Percentiles rank a stretch among this genome's conserved stretches.
Evolutionary conservation across 2,113 vertebrate species (phyloP).

Genomic region (Daphoenositta chrysoptera): DNA sequence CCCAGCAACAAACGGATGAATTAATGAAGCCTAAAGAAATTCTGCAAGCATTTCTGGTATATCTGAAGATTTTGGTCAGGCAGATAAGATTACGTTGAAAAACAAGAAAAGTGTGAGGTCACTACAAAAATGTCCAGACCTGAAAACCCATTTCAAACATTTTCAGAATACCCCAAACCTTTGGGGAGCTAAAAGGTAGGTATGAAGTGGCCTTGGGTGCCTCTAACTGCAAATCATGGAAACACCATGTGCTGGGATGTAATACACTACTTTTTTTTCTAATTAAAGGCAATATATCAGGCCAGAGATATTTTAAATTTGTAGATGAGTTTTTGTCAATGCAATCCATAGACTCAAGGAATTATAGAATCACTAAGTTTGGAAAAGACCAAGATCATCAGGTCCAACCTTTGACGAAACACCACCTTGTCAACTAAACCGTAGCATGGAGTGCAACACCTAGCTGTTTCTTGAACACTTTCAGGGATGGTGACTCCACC

Average conservation of each 20-base stretch:
- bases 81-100: not conserved
- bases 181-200: accelerated
- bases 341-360: not conserved
- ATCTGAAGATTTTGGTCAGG: not conserved
- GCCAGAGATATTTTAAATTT: not conserved
- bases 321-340: not conserved
- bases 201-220: not conserved
- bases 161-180: not conserved
- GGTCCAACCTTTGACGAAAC: not conserved
- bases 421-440: not conserved
- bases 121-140: not conserved
- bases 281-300: not conserved
- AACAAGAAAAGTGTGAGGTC: not conserved
- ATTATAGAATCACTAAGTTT: not conserved
- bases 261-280: not conserved
- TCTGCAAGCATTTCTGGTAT: not conserved
- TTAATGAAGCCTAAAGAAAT: not conserved
- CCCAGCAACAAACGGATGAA: not conserved
- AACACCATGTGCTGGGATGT: not conserved
- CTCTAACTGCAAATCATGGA: not conserved
- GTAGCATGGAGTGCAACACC: accelerated
- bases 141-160: not conserved
- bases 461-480: not conserved
- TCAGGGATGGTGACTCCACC: not conserved
- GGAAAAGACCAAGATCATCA: not conserved